Conservation (phyloP, 2,797 vertebrate species). For the Paguma larvata region DNA sequence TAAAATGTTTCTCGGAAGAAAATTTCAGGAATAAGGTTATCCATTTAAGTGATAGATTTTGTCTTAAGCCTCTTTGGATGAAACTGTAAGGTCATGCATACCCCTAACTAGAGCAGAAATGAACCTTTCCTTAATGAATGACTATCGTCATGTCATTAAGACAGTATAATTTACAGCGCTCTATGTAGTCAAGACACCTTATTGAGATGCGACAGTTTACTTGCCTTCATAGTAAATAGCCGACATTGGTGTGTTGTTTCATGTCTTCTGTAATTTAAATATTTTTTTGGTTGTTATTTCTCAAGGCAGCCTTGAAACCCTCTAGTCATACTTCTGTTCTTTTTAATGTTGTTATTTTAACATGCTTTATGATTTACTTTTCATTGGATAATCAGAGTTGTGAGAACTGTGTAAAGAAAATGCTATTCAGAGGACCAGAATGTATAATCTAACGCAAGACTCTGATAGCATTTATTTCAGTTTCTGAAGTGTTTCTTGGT, state of each 20-base stretch:
- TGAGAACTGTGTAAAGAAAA: constrained; percentile 22
- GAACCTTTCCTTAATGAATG: not conserved
- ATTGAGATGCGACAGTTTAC: not conserved
- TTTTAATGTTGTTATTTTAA: constrained; percentile 43
- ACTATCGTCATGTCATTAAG: not conserved
- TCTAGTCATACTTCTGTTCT: not conserved
- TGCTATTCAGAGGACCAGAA: not conserved
- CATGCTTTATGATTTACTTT: constrained; percentile 29
- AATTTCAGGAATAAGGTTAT: not conserved
- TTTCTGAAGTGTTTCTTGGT: not conserved
- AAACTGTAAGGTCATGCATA: not conserved
- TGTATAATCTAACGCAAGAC: not conserved
- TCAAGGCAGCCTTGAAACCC: not conserved
- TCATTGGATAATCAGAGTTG: constrained; percentile 14
- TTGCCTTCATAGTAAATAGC: not conserved
- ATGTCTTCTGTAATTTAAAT: constrained; percentile 29
- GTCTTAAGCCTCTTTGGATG: constrained; percentile 13
- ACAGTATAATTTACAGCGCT: not conserved
- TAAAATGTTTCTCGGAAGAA: constrained; percentile 29
- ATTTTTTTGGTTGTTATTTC: not conserved
- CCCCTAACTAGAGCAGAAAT: not conserved
- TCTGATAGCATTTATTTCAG: constrained; percentile 7
- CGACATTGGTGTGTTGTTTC: not conserved
- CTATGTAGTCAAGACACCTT: not conserved
- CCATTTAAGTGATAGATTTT: not conserved